Evolutionary conservation across 2,113 vertebrate species (phyloP), one percentile per base, ranked within the genome.

Genomic region (Tetraodon nigroviridis): DNA sequence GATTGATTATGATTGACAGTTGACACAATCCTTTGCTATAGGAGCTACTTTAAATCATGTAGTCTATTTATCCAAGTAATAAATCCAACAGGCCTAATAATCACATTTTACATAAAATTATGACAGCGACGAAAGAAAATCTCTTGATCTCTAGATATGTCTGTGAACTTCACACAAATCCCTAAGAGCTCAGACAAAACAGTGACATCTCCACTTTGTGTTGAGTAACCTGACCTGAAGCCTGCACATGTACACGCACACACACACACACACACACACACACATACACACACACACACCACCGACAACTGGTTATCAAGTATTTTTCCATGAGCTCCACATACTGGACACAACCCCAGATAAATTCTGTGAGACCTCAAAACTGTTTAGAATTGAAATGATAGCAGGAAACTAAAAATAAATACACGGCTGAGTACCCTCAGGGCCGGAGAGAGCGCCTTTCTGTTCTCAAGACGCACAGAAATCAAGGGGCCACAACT

Each of bases 151-250:
- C n/a, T n/a, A 58, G 55, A n/a, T 6, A 18, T n/a, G 8, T 21
- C 41, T 13, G 7, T 22, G 2, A 29, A 20, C 41, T 63, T 60
- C 16, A 67, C 32, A 61, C 54, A 73, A 64, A 71, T 55, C 42
- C 32, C 62, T 51, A 76, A 14, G 55, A 65, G 62, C 47, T 64
- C 42, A 66, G 64, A 73, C 50, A 63, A 67, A 61, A 45, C 49
- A 49, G 50, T 8, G 22, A 63, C 69, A 44, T 19, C 1, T 16
- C 17, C 19, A 52, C 27, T 32, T 57, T 68, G 72, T 71, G 57
- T 37, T 1, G 16, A 4, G 73, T 61, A 77, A 79, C 22, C 5
- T 48, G 68, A 75, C 64, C 58, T 75, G 60, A 29, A 53, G 22
- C 48, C 44, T 18, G 11, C 50, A 55, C 72, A 54, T 3, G 56